Percentiles rank a stretch among this genome's conserved stretches.
Evolutionary conservation across 1,140 invertebrate genomes (phyloP).

Genomic region (Cydia amplana): DNA sequence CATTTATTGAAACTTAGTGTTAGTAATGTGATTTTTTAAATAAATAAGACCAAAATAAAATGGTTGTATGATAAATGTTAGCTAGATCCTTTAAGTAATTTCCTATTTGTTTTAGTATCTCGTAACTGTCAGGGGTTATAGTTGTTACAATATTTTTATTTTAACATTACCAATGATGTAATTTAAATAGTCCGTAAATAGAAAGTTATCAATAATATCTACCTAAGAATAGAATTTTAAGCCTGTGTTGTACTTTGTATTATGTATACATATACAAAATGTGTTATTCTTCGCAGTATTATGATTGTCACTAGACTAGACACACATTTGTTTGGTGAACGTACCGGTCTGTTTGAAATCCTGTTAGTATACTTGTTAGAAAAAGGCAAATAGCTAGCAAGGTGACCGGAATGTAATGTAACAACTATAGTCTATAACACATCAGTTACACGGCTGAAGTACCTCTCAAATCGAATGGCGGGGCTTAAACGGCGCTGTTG

Average conservation of each 20-base stretch:
- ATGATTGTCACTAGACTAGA: constrained; percentile 5
- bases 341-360: neutral
- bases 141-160: constrained; percentile 15
- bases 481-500: constrained; percentile 42
- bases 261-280: neutral
- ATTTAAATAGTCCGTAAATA: constrained; percentile 14
- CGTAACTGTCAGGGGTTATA: constrained; percentile 12
- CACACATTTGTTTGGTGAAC: neutral
- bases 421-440: neutral
- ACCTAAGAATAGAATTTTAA: constrained; percentile 19
- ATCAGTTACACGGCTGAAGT: constrained; percentile 2
- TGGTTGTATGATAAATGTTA: neutral
- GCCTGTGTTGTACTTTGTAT: constrained; percentile 6
- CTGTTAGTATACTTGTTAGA: neutral
- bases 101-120: neutral
- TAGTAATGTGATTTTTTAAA: constrained; percentile 2
- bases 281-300: constrained; percentile 3
- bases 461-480: constrained; percentile 46
- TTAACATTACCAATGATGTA: constrained; percentile 14
- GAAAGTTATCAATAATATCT: constrained; percentile 10
- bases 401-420: constrained; percentile 2
- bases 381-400: neutral
- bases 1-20: neutral
- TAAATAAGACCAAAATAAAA: neutral
- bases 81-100: constrained; percentile 12